Percentiles rank a stretch among this genome's conserved stretches.
Conservation (phyloP, 2,113 vertebrate genomes). For the Felis chaus region DNA sequence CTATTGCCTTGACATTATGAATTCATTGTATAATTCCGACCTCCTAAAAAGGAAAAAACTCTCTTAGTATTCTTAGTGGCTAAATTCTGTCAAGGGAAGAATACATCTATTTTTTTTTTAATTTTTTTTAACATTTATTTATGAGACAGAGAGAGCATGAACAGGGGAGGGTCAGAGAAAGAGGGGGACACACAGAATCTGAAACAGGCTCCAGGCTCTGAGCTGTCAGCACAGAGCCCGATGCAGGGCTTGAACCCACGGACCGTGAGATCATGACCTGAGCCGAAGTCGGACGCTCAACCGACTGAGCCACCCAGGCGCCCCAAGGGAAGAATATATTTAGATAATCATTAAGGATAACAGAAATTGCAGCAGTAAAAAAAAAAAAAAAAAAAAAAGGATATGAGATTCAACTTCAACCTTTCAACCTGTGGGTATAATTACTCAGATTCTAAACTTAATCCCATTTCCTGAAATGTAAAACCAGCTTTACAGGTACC, state of each 20-base stretch:
- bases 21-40: slow-evolving; percentile 42
- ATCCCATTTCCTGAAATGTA: neutral
- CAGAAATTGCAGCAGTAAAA: neutral
- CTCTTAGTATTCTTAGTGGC: slow-evolving; percentile 8
- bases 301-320: too few species aligned
- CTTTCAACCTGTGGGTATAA: neutral
- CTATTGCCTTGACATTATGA: neutral
- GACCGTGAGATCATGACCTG: too few species aligned
- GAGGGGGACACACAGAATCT: too few species aligned
- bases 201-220: too few species aligned
- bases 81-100: neutral
- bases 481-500: neutral
- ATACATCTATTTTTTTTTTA: neutral
- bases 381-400: neutral
- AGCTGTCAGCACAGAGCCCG: too few species aligned
- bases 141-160: too few species aligned
- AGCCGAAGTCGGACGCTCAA: too few species aligned
- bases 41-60: slow-evolving; percentile 45
- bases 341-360: neutral
- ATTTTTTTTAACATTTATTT: too few species aligned
- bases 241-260: too few species aligned
- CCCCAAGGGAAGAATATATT: neutral
- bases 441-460: too few species aligned
- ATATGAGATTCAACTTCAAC: neutral
- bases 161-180: too few species aligned